Conservation (phyloP, 2,797 vertebrate genomes). For the Strix occidentalis region DNA sequence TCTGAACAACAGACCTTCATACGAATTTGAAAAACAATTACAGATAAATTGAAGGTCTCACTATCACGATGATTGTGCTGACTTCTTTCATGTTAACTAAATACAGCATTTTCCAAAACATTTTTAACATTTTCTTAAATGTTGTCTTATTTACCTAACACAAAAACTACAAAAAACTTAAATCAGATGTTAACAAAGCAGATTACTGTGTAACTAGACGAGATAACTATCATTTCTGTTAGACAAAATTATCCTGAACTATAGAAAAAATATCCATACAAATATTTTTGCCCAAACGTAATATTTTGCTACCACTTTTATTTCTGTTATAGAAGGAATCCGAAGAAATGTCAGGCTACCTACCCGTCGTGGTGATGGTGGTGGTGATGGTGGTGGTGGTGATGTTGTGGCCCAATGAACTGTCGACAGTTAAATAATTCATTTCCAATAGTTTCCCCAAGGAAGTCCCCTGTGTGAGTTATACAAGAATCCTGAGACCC, state of each 20-base stretch:
- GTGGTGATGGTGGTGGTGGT: conserved; percentile 90
- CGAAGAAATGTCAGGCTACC: background rate
- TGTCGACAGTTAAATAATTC: conserved; percentile 95
- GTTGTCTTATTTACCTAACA: background rate
- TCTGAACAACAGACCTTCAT: background rate
- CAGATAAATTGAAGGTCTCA: background rate
- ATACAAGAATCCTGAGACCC: conserved; percentile 91
- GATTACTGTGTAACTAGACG: background rate
- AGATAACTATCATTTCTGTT: accelerated
- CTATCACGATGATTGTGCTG: background rate
- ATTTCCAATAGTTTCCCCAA: conserved; percentile 91
- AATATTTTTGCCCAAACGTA: background rate
- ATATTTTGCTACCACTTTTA: background rate
- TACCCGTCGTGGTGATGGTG: conserved; percentile 94
- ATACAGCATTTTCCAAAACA: background rate
- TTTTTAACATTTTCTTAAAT: background rate
- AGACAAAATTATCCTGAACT: background rate
- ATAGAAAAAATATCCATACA: background rate
- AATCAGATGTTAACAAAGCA: background rate
- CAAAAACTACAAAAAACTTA: background rate
- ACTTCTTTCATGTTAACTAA: background rate
- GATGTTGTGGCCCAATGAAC: conserved; percentile 95
- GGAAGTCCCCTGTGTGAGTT: conserved; percentile 88
- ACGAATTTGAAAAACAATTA: background rate
- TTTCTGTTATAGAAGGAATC: background rate